These are phyloP conservation scores for Aptenodytes forsteri DNA, from an alignment of 2,113 vertebrate genomes.

Conservation along the genomic window DNA sequence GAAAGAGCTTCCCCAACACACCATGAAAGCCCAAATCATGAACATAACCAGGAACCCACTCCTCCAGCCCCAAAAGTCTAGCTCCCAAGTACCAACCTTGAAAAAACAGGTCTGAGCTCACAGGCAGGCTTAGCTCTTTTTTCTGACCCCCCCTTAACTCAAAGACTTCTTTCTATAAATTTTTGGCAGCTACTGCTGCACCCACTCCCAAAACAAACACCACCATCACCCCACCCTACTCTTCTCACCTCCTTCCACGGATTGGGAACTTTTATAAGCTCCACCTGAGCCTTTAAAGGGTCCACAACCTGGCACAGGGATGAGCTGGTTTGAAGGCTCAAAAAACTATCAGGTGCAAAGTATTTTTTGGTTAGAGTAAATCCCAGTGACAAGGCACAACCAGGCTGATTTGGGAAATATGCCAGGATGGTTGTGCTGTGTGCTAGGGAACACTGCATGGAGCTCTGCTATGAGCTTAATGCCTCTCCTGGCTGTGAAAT, in stretches of 20 bases:
- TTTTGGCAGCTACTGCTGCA: rapidly evolving
- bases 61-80: not conserved
- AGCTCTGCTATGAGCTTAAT: not conserved
- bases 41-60: rapidly evolving
- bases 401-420: not conserved
- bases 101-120: rapidly evolving
- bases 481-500: not conserved
- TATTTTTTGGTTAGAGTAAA: not conserved
- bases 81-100: not conserved
- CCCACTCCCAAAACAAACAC: rapidly evolving
- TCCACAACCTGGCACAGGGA: not conserved
- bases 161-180: no score
- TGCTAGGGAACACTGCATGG: not conserved
- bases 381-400: not conserved
- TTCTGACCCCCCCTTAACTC: not conserved
- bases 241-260: rapidly evolving
- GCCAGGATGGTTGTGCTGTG: not conserved
- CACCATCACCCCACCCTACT: rapidly evolving
- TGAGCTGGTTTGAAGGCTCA: not conserved
- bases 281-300: not conserved
- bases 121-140: rapidly evolving
- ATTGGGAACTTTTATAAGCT: not conserved
- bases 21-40: rapidly evolving
- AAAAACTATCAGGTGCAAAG: not conserved
- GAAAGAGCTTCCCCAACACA: not conserved